Conservation (phyloP, 1,140 invertebrate species). For the Leucophenga varia region DNA sequence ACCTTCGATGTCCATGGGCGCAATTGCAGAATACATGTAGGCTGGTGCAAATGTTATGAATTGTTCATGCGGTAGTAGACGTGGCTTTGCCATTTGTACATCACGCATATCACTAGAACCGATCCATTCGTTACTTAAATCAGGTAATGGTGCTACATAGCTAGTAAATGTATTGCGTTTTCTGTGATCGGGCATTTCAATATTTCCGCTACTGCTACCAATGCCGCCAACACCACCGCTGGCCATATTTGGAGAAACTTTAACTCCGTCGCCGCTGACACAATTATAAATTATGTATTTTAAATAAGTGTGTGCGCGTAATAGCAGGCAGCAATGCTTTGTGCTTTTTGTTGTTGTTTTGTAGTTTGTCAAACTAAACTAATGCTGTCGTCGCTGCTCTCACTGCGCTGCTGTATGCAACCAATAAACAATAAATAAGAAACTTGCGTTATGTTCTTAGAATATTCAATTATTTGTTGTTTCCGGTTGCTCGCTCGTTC, state of each 20-base stretch:
- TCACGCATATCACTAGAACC: constrained; percentile 45
- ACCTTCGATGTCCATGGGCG: constrained; percentile 26
- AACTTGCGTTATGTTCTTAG: constrained; percentile 35
- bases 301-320: no score
- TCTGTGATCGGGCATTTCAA: constrained; percentile 40
- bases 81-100: constrained; percentile 41
- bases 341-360: constrained; percentile 11
- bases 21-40: constrained; percentile 45
- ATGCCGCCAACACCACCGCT: constrained; percentile 22
- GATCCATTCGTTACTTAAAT: constrained; percentile 47
- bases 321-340: background rate
- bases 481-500: constrained; percentile 24
- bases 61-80: constrained; percentile 37
- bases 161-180: constrained; percentile 54
- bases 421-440: no score
- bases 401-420: background rate
- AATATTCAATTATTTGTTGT: constrained; percentile 42
- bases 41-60: constrained; percentile 47
- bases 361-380: background rate
- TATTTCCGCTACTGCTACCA: constrained; percentile 19
- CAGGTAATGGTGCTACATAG: constrained; percentile 46
- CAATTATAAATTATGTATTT: no score
- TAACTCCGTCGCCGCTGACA: no score
- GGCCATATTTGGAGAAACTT: constrained; percentile 36
- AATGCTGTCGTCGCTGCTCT: background rate